Conservation (phyloP, 2,888 invertebrate species). For the Brachylomia viminalis region DNA sequence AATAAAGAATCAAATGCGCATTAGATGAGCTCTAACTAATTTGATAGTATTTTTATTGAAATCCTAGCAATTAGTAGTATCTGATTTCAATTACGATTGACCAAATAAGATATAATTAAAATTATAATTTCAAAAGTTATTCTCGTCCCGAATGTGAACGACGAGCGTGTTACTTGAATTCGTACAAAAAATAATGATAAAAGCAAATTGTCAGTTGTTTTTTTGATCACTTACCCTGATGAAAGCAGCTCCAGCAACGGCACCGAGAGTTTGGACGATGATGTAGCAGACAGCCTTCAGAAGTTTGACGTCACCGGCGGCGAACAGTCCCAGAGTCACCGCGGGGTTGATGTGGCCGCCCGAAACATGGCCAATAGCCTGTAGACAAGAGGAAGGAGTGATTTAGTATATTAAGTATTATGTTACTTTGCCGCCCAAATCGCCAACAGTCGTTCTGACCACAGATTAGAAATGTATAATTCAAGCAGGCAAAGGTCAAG, state of each 20-base stretch:
- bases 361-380: constrained; percentile 96
- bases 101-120: neutral
- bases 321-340: constrained; percentile 95
- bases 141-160: neutral
- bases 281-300: constrained; percentile 95
- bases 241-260: constrained; percentile 94
- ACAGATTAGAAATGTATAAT: neutral
- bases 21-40: constrained; percentile 16
- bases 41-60: constrained; percentile 20
- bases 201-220: neutral
- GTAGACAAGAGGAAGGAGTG: constrained; percentile 72
- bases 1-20: constrained; percentile 11
- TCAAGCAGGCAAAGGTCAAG: neutral
- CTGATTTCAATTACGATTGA: neutral
- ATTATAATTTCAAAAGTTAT: neutral
- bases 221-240: constrained; percentile 90
- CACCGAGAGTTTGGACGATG: constrained; percentile 95
- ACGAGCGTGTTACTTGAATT: neutral
- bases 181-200: neutral
- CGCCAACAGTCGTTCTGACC: neutral
- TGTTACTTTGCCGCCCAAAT: neutral
- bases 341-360: constrained; percentile 98
- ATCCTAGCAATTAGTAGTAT: neutral
- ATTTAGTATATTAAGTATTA: neutral
- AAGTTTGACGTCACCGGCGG: constrained; percentile 95